Conservation (phyloP, 2,888 invertebrate species). For the Lomographa bimaculata region DNA sequence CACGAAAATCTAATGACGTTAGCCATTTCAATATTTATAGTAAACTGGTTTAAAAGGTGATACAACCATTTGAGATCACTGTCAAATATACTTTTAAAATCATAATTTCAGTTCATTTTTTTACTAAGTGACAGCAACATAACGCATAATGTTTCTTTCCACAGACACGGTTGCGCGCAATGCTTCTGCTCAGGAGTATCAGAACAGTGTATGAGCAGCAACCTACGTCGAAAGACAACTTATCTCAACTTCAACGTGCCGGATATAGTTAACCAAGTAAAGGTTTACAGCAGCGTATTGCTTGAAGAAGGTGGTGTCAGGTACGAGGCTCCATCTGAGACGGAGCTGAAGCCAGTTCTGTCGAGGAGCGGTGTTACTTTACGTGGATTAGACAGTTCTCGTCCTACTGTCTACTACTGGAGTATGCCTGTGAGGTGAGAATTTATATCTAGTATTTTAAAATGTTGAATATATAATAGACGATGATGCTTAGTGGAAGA, state of each 20-base stretch:
- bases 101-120: no score
- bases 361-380: constrained; percentile 85
- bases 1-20: no score
- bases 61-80: no score
- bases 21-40: no score
- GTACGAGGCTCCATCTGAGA: constrained; percentile 60
- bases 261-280: constrained; percentile 57
- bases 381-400: constrained; percentile 73
- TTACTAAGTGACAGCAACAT: no score
- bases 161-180: constrained; percentile 92
- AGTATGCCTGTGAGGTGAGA: constrained; percentile 87
- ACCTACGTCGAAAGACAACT: constrained; percentile 85
- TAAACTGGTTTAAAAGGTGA: no score
- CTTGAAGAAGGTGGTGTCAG: constrained; percentile 46
- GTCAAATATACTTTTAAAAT: no score
- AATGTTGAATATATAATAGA: no score
- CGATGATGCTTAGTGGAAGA: no score
- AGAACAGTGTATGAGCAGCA: constrained; percentile 91
- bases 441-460: no score
- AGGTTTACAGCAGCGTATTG: constrained; percentile 59
- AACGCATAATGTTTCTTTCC: constrained; percentile 16
- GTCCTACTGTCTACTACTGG: constrained; percentile 92
- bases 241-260: constrained; percentile 64
- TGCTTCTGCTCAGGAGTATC: constrained; percentile 98
- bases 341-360: constrained; percentile 66